Evolutionary conservation across 2,888 invertebrate genomes (phyloP).

Genomic region (Eurytoma californica): DNA sequence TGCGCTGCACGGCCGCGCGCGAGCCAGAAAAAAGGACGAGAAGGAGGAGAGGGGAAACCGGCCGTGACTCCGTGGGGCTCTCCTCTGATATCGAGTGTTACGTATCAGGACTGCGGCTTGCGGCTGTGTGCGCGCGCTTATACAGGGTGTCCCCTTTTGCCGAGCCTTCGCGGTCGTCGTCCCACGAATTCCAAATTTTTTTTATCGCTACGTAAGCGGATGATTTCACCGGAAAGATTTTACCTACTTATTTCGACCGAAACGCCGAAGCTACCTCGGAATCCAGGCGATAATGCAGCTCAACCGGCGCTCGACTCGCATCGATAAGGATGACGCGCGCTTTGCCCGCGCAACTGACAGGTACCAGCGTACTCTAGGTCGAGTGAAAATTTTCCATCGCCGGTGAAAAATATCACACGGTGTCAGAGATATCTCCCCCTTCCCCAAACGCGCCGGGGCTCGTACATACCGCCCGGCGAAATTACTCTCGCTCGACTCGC

Average conservation of each 20-base stretch:
- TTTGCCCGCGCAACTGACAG: no score
- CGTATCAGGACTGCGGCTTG: slow-evolving; percentile 55
- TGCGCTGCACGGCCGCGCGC: slow-evolving; percentile 28
- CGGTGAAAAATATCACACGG: neutral
- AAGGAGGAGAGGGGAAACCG: slow-evolving; percentile 49
- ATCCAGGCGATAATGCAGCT: neutral
- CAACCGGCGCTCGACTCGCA: no score
- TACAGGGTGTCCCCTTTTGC: slow-evolving; percentile 17
- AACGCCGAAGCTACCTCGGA: no score
- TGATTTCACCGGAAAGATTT: no score
- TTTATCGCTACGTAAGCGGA: no score
- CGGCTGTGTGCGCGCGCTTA: neutral
- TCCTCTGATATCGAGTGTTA: slow-evolving; percentile 59
- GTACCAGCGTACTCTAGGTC: no score
- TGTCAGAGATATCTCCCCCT: neutral
- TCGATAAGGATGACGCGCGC: no score
- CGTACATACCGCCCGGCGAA: slow-evolving; percentile 11
- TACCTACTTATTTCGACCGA: no score
- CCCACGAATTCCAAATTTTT: no score
- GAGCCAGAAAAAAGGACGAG: slow-evolving; percentile 26
- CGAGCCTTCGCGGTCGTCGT: no score
- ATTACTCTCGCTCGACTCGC: slow-evolving; percentile 22
- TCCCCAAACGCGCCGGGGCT: neutral
- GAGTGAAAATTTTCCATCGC: no score
- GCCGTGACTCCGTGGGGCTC: slow-evolving; percentile 54